Base-by-base conservation (phyloP, 2,888 invertebrate species). In the Tridacna gigas region DNA sequence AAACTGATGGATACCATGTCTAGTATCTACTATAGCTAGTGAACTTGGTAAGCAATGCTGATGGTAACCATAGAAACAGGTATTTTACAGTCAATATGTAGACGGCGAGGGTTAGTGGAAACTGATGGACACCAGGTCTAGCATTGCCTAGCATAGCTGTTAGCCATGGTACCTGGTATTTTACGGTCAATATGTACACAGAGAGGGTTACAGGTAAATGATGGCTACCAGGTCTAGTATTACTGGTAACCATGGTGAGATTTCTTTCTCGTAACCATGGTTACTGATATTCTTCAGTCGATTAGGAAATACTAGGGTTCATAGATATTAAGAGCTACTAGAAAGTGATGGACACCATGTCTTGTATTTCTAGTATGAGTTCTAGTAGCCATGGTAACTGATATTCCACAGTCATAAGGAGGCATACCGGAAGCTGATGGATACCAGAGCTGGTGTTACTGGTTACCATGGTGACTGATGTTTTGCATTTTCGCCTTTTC, bases 171-270 rank as follows among this genome's bases (percentile, higher is more conserved):
- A 25, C 2, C n/a, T n/a, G 65, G 65, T 65, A 65, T 65, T 13
- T 65, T 22, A n/a, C 15, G 3, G 25, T n/a, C 22, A 9, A 22
- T n/a, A 65, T 7, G n/a, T n/a, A 65, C 13, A 2, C 22, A 25
- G 13, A 7, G 65, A 13, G 25, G 22, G 69, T 84, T n/a, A n/a
- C n/a, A n/a, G n/a, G n/a, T n/a, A n/a, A n/a, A n/a, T n/a, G n/a
- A n/a, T n/a, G n/a, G n/a, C n/a, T n/a, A n/a, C 4, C 88, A 89
- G 1, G 88, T 86, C 3, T 89, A 88, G 89, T 85, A 83, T 74
- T 51, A 83, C 12, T 67, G 7, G 67, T 47, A 63, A 63, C 13
- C n/a, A 18, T 13, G n/a, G n/a, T n/a, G n/a, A n/a, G n/a, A n/a
- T n/a, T n/a, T n/a, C n/a, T n/a, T n/a, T n/a, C 65, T 65, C 3